Base-by-base conservation (phyloP, 1,140 invertebrate species). In the Paraescarpia echinospica region DNA sequence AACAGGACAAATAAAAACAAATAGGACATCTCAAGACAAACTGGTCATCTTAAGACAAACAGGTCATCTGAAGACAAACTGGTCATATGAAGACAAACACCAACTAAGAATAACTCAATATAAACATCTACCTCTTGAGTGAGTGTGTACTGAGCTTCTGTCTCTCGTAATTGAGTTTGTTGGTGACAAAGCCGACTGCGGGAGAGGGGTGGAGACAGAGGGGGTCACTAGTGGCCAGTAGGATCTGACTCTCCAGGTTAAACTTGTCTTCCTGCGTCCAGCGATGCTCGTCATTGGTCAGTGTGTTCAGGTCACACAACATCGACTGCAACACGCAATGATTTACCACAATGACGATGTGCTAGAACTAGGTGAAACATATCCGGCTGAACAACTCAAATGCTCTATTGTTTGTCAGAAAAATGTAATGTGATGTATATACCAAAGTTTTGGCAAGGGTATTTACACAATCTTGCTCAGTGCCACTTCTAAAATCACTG, bases 121-220 rank as follows among this genome's bases (percentile, higher is more conserved):
- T 34, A 41, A 33, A 90, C 34, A 22, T 4, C 35, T 93, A 97
- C 94, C 97, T 97, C 93, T 97, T 97, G 93, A 98, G 97, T 93
- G 97, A 96, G 89, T 97, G 97, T 33, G 97, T 98, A 92, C 97
- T 98, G 92, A 98, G 97, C 33, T 98, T 96, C 94, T 98, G 97
- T 92, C 97, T 97, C 41, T 97, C 97, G 94, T 98, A 97, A 94
- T 98, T 97, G 35, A 98, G 95, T 93, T 97, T 97, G 91, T 98
- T 98, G 35, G 97, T 97, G 90, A 98, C 96, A 89, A 98, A 96
- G 35, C 97, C 97, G 33, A 98, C 97, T 34, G 97, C 97, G 8
- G 98, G 98, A 94, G 98, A 97, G 1, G 98, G 98, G 95, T 98
- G 98, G 31, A 99, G 96, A 95, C 98, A 99, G 2, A 99, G 96